phyloP scores from a whole-genome alignment of 2,113 vertebrate species.

The Pangasianodon hypophthalmus region DNA sequence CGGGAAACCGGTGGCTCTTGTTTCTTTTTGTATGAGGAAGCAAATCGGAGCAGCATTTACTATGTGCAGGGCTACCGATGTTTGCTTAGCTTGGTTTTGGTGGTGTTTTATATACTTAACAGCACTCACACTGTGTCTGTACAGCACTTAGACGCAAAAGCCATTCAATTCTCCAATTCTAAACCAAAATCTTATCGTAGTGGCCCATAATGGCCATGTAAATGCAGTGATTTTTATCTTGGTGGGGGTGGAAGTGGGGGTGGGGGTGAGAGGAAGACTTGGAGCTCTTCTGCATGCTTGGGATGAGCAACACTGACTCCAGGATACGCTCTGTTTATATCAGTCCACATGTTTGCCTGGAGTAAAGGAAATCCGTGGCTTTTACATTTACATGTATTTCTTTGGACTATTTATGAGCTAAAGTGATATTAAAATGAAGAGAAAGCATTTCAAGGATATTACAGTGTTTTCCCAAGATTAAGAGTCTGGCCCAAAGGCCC shows the following conservation, averaged over 20 bases:
- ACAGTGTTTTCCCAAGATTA: neutral
- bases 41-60: no score
- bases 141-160: conserved; percentile 13
- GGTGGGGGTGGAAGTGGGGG: conserved; percentile 56
- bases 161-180: conserved; percentile 10
- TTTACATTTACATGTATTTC: neutral
- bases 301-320: conserved; percentile 52
- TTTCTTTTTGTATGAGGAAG: conserved; percentile 10
- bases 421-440: neutral
- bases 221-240: conserved; percentile 62
- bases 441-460: neutral
- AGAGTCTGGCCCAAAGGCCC: neutral
- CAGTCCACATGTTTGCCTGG: conserved; percentile 31
- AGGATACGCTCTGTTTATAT: conserved; percentile 44
- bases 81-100: neutral
- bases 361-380: conserved; percentile 56
- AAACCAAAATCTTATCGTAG: conserved; percentile 53
- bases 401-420: neutral
- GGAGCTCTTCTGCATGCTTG: conserved; percentile 14
- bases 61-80: neutral
- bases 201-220: conserved; percentile 68
- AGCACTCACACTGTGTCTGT: neutral
- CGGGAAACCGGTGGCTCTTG: neutral
- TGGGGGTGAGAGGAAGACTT: conserved; percentile 35
- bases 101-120: neutral